These are phyloP conservation scores for Triplophysa rosa DNA, from an alignment of 2,113 vertebrate species.

Conservation along the genomic window DNA sequence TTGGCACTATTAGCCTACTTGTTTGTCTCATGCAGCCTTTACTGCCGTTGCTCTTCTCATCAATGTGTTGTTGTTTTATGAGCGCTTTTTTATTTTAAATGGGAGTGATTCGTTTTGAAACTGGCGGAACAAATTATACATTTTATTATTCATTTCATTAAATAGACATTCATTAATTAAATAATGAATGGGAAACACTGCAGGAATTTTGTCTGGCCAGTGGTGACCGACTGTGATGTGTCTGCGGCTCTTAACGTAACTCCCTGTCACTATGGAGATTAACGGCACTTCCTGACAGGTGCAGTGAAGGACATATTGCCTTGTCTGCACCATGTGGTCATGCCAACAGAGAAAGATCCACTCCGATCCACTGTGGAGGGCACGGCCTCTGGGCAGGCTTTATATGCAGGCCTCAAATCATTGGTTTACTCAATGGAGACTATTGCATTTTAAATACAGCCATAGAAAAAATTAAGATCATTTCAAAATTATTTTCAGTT, in stretches of 20 bases:
- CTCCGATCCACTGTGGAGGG: not conserved
- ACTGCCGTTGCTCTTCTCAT: too few species aligned
- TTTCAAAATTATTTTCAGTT: too few species aligned
- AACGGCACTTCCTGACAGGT: constrained; percentile 70
- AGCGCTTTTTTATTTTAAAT: too few species aligned
- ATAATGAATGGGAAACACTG: too few species aligned
- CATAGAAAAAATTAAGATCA: too few species aligned
- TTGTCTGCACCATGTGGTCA: constrained; percentile 62
- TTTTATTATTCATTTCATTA: too few species aligned
- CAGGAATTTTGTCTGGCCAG: not conserved
- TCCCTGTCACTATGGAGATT: constrained; percentile 70
- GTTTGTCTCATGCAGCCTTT: too few species aligned
- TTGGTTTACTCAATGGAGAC: not conserved
- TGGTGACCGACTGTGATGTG: constrained; percentile 14
- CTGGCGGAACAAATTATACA: too few species aligned
- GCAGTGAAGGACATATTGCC: constrained; percentile 66
- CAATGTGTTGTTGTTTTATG: too few species aligned
- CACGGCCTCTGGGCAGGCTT: not conserved
- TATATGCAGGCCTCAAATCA: not conserved
- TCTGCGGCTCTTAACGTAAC: constrained; percentile 32
- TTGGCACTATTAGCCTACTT: too few species aligned
- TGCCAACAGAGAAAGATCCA: constrained; percentile 7
- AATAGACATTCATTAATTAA: too few species aligned
- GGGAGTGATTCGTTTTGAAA: too few species aligned
- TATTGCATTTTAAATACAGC: not conserved